Evolutionary conservation across 1,140 invertebrate species (phyloP).

Genomic region (Drosophila athabasca): DNA sequence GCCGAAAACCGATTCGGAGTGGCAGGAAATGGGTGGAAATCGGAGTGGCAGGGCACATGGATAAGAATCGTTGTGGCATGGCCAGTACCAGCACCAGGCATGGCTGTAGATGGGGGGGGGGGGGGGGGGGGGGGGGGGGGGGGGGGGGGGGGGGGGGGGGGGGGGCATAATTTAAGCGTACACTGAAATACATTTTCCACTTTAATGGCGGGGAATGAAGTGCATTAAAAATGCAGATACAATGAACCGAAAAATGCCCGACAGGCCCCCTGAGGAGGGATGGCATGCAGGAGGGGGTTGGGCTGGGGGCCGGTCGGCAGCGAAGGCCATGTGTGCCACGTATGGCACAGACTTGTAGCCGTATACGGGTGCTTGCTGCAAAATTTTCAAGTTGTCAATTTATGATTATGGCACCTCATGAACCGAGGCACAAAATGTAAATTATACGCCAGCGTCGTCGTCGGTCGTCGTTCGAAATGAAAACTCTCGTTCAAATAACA

Average conservation of each 20-base stretch:
- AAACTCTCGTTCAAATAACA: conserved; percentile 71
- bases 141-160: conserved; percentile 29
- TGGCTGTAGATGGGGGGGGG: conserved; percentile 20
- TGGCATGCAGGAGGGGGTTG: background rate
- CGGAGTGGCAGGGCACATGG: conserved; percentile 11
- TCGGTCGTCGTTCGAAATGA: conserved; percentile 51
- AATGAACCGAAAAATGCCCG: conserved; percentile 53
- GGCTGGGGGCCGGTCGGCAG: conserved; percentile 11
- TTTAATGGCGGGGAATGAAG: conserved; percentile 58
- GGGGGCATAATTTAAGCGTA: conserved; percentile 58
- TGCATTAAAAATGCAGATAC: conserved; percentile 80
- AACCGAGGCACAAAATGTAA: conserved; percentile 77
- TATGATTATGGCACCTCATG: conserved; percentile 81
- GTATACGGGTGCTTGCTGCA: conserved; percentile 59
- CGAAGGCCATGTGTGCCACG: conserved; percentile 28
- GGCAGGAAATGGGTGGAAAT: conserved; percentile 28
- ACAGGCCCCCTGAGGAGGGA: conserved; percentile 18
- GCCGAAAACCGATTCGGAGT: conserved; percentile 38
- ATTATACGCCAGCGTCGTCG: conserved; percentile 64
- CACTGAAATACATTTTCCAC: conserved; percentile 66
- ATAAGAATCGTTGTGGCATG: conserved; percentile 5
- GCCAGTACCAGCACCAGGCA: too few species aligned
- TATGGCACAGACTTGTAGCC: background rate
- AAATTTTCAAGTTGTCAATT: conserved; percentile 80
- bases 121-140: conserved; percentile 28